These are phyloP conservation scores for Limanda limanda DNA, from an alignment of 2,113 vertebrate genomes.

Conservation along the genomic window DNA sequence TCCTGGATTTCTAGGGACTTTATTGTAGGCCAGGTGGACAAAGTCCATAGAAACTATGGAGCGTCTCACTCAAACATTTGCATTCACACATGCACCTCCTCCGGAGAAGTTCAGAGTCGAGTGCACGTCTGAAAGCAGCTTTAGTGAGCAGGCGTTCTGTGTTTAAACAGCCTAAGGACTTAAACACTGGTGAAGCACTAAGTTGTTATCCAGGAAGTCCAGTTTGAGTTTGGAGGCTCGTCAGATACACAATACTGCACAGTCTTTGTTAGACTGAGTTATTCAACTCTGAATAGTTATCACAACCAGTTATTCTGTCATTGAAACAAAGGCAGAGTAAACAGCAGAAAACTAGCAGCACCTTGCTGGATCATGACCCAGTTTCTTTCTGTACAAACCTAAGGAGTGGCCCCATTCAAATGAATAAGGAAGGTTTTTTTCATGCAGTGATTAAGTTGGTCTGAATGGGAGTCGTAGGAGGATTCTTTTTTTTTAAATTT, in stretches of 20 bases:
- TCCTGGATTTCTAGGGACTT: too few relatives aligned
- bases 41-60: too few relatives aligned
- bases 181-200: not conserved
- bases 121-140: too few relatives aligned
- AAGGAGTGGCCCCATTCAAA: not conserved
- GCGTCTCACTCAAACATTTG: too few relatives aligned
- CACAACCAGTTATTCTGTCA: not conserved
- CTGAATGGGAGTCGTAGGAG: too few relatives aligned
- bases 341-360: not conserved
- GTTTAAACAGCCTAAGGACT: too few relatives aligned
- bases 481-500: too few relatives aligned
- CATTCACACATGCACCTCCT: too few relatives aligned
- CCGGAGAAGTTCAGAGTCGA: too few relatives aligned
- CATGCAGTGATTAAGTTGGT: not conserved
- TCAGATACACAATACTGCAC: not conserved
- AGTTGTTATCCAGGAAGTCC: not conserved
- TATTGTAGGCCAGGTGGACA: too few relatives aligned
- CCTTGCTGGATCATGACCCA: not conserved
- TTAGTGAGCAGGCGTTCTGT: too few relatives aligned
- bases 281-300: too few relatives aligned
- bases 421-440: not conserved
- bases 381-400: not conserved
- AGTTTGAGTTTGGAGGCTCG: not conserved
- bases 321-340: not conserved
- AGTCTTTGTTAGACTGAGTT: not conserved